A percentile compares a stretch with the other conserved stretches of the same genome.
These are phyloP conservation scores for Hoplodrina blanda DNA, from an alignment of 2,888 invertebrate species.

Conservation along the genomic window DNA sequence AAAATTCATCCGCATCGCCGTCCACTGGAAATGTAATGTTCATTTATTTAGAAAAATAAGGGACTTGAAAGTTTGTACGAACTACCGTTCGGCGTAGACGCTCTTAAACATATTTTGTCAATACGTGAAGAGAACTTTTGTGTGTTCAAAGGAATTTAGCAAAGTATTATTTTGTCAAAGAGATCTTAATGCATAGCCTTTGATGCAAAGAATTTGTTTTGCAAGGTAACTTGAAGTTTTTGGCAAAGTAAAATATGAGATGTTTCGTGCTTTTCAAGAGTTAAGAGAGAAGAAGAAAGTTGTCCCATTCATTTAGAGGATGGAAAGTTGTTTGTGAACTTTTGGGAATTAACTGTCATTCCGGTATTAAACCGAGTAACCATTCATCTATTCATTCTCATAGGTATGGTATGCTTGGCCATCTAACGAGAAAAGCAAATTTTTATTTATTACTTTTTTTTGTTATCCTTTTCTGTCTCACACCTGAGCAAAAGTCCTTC, in stretches of 20 bases:
- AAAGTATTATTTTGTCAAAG: constrained; percentile 10
- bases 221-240: background rate
- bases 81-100: no score
- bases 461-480: no score
- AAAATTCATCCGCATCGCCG: no score
- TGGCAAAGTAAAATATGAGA: constrained; percentile 17
- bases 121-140: constrained; percentile 7
- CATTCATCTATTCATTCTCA: background rate
- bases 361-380: background rate
- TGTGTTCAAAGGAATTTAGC: constrained; percentile 18
- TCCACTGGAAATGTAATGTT: no score
- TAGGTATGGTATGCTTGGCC: background rate
- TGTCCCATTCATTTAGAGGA: constrained; percentile 1
- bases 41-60: no score
- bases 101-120: constrained; percentile 25
- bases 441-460: background rate
- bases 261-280: constrained; percentile 1
- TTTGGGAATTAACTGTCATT: background rate
- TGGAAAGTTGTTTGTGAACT: background rate
- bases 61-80: no score
- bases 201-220: constrained; percentile 21
- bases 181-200: constrained; percentile 12
- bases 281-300: background rate
- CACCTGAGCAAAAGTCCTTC: no score
- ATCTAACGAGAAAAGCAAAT: background rate